Evolutionary conservation across 2,113 vertebrate genomes (phyloP), one percentile per base, ranked within the genome.

Genomic region (Macquaria australasica): DNA sequence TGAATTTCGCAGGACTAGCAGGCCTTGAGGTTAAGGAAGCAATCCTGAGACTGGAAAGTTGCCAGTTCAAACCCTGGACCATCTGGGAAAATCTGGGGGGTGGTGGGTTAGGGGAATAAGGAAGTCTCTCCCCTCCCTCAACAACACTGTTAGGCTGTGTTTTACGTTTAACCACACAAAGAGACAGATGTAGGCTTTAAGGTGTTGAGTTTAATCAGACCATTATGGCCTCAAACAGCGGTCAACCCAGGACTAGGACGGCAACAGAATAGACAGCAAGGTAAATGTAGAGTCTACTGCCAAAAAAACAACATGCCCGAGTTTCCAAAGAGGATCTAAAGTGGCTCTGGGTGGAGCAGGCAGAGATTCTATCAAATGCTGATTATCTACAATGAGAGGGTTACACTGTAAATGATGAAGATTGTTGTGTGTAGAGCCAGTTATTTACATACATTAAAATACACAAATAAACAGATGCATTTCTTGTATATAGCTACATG

Each of bases 51-150:
- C 68, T 85, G 89, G 90, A 90, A 71, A 31, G 64, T 62, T 86
- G 82, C 92, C 91, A 90, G 72, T 78, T 87, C 58, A 88, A 93
- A 89, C 82, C 84, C 66, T 43, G 50, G 43, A 78, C 77, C 92
- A 92, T 86, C 84, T 86, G 87, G 84, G 87, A 73, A 77, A 85
- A 72, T 79, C 45, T 88, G 86, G 84, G 37, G 37, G 90, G 83
- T 80, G 84, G 90, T 81, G 82, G 86, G 74, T 87, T 82, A 45
- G 53, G 82, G 80, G 83, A 91, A 84, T 90, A 85, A 83, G 34
- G 79, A 79, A 43, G 50, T 84, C 71, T 87, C 78, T 88, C 79
- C 79, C 72, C 79, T 86, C 25, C 73, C 69, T 77, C 73, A 74
- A 21, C 86, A 86, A 73, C 39, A 83, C 81, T 48, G 58, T 68